Evolutionary conservation across 2,113 vertebrate genomes (phyloP).

Genomic region (Lycocorax pyrrhopterus): DNA sequence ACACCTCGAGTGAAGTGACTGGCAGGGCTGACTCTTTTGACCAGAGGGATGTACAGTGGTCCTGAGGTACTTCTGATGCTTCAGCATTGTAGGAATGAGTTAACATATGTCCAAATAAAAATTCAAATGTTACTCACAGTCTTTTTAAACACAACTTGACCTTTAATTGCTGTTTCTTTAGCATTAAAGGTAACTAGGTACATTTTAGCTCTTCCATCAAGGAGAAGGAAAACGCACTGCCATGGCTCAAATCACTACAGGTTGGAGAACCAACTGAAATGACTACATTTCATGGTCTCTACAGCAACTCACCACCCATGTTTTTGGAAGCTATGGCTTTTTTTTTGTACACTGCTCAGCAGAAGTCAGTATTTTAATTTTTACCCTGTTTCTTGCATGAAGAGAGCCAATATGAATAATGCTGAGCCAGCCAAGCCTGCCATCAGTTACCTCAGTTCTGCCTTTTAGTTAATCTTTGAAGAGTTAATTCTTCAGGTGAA

Average conservation of each 20-base stretch:
- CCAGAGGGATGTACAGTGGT: no score
- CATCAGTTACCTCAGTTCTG: not conserved
- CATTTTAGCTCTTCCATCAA: not conserved
- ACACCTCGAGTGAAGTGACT: not conserved
- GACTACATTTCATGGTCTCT: not conserved
- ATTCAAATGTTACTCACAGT: not conserved
- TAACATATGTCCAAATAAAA: not conserved
- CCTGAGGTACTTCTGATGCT: not conserved
- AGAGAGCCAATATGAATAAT: not conserved
- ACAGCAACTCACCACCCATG: not conserved
- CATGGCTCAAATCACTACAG: not conserved
- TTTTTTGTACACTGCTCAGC: not conserved
- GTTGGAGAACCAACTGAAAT: not conserved
- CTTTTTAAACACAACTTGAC: not conserved
- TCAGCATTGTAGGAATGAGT: not conserved
- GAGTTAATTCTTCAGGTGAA: conserved; percentile 1
- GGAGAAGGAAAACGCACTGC: not conserved
- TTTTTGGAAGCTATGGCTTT: not conserved
- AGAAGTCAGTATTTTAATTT: not conserved
- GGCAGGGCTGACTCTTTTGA: not conserved
- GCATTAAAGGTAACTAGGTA: not conserved
- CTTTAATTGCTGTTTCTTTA: not conserved
- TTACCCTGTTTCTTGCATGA: not conserved
- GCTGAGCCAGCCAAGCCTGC: not conserved
- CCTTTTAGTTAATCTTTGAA: not conserved